Evolutionary conservation across 2,888 invertebrate genomes (phyloP), one percentile per base, ranked within the genome.

Genomic region (Tiphia femorata): DNA sequence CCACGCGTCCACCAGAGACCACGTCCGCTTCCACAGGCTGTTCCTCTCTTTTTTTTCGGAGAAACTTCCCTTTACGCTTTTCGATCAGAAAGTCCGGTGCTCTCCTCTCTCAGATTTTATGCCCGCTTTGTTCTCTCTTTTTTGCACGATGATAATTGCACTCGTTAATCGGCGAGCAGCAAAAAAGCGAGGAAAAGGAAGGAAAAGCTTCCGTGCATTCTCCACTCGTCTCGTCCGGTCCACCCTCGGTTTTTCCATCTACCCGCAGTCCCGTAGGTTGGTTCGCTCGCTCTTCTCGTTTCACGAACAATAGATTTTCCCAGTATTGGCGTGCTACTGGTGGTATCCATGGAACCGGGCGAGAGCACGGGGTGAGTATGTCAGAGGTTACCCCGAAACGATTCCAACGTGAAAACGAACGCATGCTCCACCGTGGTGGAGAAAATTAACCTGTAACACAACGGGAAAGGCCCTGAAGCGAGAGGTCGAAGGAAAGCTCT

Each of bases 271-370:
- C 41, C 41, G 30, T 49, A 2, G 10, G 29, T 6, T 29, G 3
- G 29, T 58, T 56, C 52, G 49, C 50, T 49, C 37, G 38, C 38
- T 55, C 50, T 54, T 12, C 42, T 33, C 40, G 42, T 42, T 44
- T 33, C 35, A 40, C 44, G 58, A 49, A 70, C 70, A 68, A 68
- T 72, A 57, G 57, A 37, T 53, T 64, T n/a, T 68, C 53, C 65
- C 60, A 58, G 53, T 64, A 70, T 73, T 58, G 64, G 52, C 58
- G 51, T 53, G 46, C 64, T 52, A 49, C 47, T 49, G 35, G 50
- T 46, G 55, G n/a, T 49, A 35, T 46, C 16, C 42, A 37, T 30
- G 43, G 42, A 48, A 38, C 40, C 41, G 20, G n/a, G 42, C 41
- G n/a, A n/a, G n/a, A n/a, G 16, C 14, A 23, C 25, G 20, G 35